Evolutionary conservation across 1,140 invertebrate species (phyloP), one percentile per base, ranked within the genome.

Genomic region (Ips nitidus): DNA sequence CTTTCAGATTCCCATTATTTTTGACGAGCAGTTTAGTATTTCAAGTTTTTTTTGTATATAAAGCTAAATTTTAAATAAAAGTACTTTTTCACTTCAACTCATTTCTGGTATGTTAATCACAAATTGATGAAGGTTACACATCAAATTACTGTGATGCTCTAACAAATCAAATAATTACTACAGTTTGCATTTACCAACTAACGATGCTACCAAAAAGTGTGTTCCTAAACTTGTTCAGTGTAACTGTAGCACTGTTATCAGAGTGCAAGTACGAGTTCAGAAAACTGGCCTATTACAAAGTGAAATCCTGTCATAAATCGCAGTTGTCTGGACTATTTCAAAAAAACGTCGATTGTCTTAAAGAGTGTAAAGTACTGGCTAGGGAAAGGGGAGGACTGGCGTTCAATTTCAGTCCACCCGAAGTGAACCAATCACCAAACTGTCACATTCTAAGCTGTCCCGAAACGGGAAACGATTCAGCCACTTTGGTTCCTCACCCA

Each of bases 361-460:
- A 59, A 6, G 75, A 84, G 40, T 90, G 88, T 73, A 80, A 81
- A 58, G 73, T 82, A 59, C 83, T 88, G 70, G 86, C 84, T 2
- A 72, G 81, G 1, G 79, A 83, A 69, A 88, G 84, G 74, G 84
- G 81, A 53, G 87, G 83, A n/a, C 75, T 90, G 39, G 87, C 86
- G 1, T 82, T 89, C 40, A 89, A 89, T 80, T 89, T 83, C 71
- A 84, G 83, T 66, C 81, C 81, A 45, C 73, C 72, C 39, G 80
- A 80, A 38, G 75, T 60, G 75, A 71, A 56, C 4, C 42, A 75
- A 56, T 74, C 52, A 5, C 39, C 50, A 37, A 76, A 75, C 77
- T 74, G 79, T 80, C 59, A 83, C 80, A 77, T 86, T 1, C 75
- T 89, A 2, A 82, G 83, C n/a, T 89, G 88, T 75, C 85, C 88